Conservation (phyloP, 2,797 vertebrate genomes). For the Borostomias antarcticus region DNA sequence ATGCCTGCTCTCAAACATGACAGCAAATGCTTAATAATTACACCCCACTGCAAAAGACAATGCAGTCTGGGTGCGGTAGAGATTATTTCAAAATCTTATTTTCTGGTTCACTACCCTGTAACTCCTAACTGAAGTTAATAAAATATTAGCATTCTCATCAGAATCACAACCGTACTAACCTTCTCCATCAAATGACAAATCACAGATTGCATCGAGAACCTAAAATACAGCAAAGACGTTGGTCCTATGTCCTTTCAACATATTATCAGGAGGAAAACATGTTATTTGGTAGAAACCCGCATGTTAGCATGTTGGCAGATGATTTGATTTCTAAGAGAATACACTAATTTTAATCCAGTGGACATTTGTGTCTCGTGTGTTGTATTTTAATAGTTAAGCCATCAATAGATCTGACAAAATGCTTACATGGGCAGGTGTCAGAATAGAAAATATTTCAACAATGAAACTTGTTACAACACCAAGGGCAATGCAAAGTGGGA, state of each 20-base stretch:
- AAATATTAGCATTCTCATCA: conserved; percentile 75
- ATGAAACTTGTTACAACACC: too few species aligned
- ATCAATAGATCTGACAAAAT: too few species aligned
- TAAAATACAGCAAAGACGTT: conserved; percentile 34
- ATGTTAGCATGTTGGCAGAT: too few species aligned
- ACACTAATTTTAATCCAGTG: too few species aligned
- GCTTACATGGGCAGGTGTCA: too few species aligned
- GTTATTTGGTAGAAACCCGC: too few species aligned
- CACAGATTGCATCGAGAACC: conserved; percentile 38
- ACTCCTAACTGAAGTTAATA: conserved; percentile 72
- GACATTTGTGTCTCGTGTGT: too few species aligned
- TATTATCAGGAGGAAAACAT: too few species aligned
- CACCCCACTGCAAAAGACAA: conserved; percentile 69
- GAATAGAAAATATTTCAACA: too few species aligned
- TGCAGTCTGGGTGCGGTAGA: conserved; percentile 57
- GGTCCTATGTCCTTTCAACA: not conserved
- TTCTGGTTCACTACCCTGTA: conserved; percentile 83
- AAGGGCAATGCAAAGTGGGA: too few species aligned
- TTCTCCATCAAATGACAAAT: not conserved
- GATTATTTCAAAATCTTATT: conserved; percentile 81
- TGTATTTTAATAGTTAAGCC: too few species aligned
- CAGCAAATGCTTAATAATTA: conserved; percentile 65
- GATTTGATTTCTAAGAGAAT: too few species aligned
- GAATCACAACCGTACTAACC: conserved; percentile 17
- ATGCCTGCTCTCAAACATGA: not conserved